Conservation (phyloP, 2,888 invertebrate species). For the Trichogramma dendrolimi region DNA sequence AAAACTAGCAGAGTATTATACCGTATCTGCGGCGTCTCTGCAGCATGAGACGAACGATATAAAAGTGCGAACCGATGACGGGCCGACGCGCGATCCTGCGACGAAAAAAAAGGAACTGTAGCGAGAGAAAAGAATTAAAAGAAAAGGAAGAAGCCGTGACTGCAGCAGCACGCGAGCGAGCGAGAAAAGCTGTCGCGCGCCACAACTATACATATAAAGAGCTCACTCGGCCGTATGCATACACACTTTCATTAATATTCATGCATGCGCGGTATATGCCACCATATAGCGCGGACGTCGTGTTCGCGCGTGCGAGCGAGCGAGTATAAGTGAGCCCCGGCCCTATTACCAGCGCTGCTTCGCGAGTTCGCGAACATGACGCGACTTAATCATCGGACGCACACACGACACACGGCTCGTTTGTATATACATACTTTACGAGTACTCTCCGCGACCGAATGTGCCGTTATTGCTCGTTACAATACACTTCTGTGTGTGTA, state of each 20-base stretch:
- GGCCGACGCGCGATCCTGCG: too few relatives aligned
- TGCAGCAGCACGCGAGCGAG: conserved; percentile 4
- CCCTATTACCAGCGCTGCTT: background rate
- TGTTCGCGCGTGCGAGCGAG: conserved; percentile 4
- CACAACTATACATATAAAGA: too few relatives aligned
- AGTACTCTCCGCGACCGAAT: too few relatives aligned
- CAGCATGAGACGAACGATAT: too few relatives aligned
- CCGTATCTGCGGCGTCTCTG: too few relatives aligned
- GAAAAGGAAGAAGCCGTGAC: conserved; percentile 1
- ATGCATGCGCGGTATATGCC: conserved; percentile 1
- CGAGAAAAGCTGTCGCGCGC: background rate
- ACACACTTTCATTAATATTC: conserved; percentile 13
- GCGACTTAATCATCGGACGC: too few relatives aligned
- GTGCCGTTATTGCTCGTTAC: conserved; percentile 16
- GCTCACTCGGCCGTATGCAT: background rate
- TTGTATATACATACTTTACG: conserved; percentile 12
- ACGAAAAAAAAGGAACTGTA: conserved; percentile 7
- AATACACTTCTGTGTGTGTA: background rate
- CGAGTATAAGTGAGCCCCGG: background rate
- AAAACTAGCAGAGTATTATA: too few relatives aligned
- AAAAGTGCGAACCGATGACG: too few relatives aligned
- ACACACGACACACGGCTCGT: conserved; percentile 11
- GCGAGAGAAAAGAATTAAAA: conserved; percentile 4
- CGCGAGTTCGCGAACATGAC: too few relatives aligned
- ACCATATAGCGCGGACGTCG: background rate